phyloP scores from a whole-genome alignment of 2,888 invertebrate species.

The Calameuta filiformis region DNA sequence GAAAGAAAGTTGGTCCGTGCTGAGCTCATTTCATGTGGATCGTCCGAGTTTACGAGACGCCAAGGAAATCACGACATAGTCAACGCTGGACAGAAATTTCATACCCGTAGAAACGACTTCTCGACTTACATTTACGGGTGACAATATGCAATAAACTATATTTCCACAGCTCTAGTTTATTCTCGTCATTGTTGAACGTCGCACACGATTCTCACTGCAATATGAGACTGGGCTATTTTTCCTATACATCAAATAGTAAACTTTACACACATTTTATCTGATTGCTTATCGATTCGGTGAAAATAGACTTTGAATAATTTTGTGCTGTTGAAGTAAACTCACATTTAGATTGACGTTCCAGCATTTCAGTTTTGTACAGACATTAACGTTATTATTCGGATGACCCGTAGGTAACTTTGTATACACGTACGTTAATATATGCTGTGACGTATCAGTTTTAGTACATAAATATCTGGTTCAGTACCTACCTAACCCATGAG shows the following conservation, averaged over 20 bases:
- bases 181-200: neutral
- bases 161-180: conserved; percentile 4
- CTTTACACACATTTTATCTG: neutral
- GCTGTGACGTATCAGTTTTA: neutral
- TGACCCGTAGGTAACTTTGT: neutral
- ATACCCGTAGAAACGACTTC: conserved; percentile 25
- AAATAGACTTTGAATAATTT: neutral
- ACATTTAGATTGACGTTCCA: neutral
- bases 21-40: conserved; percentile 7
- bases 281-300: neutral
- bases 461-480: neutral
- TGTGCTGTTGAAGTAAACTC: neutral
- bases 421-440: neutral
- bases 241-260: neutral
- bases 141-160: conserved; percentile 36
- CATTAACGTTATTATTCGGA: neutral
- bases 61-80: conserved; percentile 39
- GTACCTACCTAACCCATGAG: neutral
- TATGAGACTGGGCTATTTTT: neutral
- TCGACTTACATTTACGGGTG: conserved; percentile 20
- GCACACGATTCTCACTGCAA: conserved; percentile 3
- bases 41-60: conserved; percentile 38
- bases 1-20: neutral
- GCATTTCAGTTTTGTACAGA: neutral
- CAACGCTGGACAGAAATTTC: conserved; percentile 27